Evolutionary conservation across 2,888 invertebrate species (phyloP).

Genomic region (Mesopsocus fuscifrons): DNA sequence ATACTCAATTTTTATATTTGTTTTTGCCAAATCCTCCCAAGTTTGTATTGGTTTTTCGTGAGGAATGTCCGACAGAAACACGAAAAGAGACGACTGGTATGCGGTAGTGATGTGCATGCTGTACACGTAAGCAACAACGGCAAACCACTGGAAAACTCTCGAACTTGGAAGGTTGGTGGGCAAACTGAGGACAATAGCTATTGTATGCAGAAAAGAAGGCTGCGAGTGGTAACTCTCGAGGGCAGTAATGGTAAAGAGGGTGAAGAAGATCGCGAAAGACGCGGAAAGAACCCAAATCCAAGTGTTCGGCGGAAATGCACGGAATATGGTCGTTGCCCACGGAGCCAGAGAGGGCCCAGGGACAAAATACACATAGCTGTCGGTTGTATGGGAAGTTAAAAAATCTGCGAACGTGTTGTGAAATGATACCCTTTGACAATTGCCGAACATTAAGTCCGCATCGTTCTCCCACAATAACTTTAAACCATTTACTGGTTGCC

Average conservation of each 20-base stretch:
- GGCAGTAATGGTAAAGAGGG: no score
- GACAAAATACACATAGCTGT: not conserved
- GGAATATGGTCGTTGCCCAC: not conserved
- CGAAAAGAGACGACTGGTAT: not conserved
- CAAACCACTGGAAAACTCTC: not conserved
- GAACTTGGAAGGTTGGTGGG: not conserved
- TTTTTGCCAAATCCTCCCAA: not conserved
- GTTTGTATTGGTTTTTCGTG: not conserved
- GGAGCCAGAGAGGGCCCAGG: not conserved
- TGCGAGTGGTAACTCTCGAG: no score
- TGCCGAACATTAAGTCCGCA: not conserved
- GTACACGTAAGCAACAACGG: not conserved
- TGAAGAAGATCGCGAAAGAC: no score
- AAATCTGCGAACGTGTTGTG: not conserved
- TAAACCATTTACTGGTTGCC: not conserved
- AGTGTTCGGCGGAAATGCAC: not conserved
- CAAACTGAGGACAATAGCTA: not conserved
- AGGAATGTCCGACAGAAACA: not conserved
- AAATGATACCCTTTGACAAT: not conserved
- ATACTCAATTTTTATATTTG: no score
- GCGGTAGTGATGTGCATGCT: not conserved
- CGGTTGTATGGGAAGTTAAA: not conserved
- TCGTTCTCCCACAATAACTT: not conserved
- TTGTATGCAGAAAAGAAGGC: not conserved
- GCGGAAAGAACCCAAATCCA: not conserved